phyloP scores from a whole-genome alignment of 2,113 vertebrate species.

The Macquaria australasica region DNA sequence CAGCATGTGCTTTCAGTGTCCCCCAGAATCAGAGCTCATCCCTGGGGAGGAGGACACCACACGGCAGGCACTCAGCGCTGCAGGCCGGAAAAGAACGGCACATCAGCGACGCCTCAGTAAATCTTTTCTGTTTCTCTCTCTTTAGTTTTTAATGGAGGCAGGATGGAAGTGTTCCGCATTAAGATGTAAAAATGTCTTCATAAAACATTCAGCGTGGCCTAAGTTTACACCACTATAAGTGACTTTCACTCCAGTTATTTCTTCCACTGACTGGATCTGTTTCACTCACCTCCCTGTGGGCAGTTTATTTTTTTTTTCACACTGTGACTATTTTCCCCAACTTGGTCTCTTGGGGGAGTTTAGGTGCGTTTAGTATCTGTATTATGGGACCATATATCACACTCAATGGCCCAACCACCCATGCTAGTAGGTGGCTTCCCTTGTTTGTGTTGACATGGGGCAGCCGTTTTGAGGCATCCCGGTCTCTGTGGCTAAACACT shows the following conservation, averaged over 20 bases:
- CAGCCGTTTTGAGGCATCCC: constrained; percentile 56
- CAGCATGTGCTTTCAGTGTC: constrained; percentile 60
- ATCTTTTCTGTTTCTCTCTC: constrained; percentile 54
- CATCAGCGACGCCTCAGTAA: constrained; percentile 68
- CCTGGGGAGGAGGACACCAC: constrained; percentile 67
- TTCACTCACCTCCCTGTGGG: constrained; percentile 59
- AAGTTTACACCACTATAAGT: constrained; percentile 68
- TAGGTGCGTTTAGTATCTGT: constrained; percentile 49
- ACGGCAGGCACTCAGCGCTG: constrained; percentile 68
- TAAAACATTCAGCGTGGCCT: constrained; percentile 79
- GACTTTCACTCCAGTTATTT: constrained; percentile 52
- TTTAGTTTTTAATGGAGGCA: constrained; percentile 69
- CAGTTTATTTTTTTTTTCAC: constrained; percentile 60
- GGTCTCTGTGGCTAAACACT: constrained; percentile 35
- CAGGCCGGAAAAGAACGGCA: constrained; percentile 53
- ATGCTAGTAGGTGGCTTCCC: constrained; percentile 23
- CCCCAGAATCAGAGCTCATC: constrained; percentile 67
- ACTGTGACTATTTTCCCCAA: constrained; percentile 26
- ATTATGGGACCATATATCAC: constrained; percentile 68
- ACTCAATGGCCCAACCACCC: constrained; percentile 42
- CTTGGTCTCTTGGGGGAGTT: constrained; percentile 51
- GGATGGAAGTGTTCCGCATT: constrained; percentile 72
- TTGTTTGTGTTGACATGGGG: constrained; percentile 69
- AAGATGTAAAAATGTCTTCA: constrained; percentile 75
- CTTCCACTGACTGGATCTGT: constrained; percentile 45